These are phyloP conservation scores for Halesus radiatus DNA, from an alignment of 1,140 invertebrate genomes.

Conservation along the genomic window DNA sequence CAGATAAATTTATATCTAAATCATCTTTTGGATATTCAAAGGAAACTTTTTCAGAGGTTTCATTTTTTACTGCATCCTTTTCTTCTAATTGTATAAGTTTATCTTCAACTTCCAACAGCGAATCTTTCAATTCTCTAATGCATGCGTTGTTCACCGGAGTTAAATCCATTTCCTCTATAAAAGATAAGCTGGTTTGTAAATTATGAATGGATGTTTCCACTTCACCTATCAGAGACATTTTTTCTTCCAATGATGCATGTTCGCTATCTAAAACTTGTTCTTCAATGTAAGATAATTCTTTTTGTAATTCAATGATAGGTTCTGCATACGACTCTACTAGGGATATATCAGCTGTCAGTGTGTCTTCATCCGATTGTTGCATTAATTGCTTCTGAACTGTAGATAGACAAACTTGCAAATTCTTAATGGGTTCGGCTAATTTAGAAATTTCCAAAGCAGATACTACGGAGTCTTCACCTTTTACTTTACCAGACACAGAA, in stretches of 20 bases:
- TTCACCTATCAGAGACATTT: conserved; percentile 39
- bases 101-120: conserved; percentile 44
- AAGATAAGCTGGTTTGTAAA: conserved; percentile 45
- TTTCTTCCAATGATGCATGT: conserved; percentile 19
- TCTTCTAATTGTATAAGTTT: conserved; percentile 45
- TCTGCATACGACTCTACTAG: conserved; percentile 54
- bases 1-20: no score
- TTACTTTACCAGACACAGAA: conserved; percentile 14
- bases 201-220: conserved; percentile 51
- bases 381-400: conserved; percentile 56
- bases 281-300: conserved; percentile 46
- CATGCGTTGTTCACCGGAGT: conserved; percentile 25
- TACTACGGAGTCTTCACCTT: conserved; percentile 7
- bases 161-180: conserved; percentile 37
- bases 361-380: conserved; percentile 52
- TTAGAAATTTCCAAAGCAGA: conserved; percentile 39
- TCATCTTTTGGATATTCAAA: no score
- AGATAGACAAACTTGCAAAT: conserved; percentile 55
- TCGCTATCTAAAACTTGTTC: conserved; percentile 44
- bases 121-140: conserved; percentile 37
- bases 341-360: conserved; percentile 52
- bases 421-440: conserved; percentile 47
- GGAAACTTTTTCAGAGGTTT: no score
- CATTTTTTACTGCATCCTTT: conserved; percentile 23
- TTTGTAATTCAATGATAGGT: conserved; percentile 53